phyloP scores from a whole-genome alignment of 1,140 invertebrate species.

The Trichoplusia ni region DNA sequence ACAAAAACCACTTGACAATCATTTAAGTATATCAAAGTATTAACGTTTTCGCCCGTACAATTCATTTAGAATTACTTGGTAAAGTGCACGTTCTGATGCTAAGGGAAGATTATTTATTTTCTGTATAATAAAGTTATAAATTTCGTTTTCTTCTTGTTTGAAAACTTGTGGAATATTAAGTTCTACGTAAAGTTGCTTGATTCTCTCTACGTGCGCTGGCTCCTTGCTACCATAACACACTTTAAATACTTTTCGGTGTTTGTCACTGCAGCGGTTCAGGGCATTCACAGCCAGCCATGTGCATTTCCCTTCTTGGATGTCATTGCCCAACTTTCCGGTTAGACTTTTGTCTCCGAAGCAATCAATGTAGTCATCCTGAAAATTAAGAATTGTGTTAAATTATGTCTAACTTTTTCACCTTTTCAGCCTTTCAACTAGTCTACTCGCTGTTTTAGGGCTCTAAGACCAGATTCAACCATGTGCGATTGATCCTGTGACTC shows the following conservation, averaged over 20 bases:
- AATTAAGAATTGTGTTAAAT: not conserved
- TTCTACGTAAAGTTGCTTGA: conserved; percentile 89
- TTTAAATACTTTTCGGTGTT: conserved; percentile 86
- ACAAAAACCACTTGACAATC: too few species aligned
- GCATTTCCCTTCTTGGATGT: conserved; percentile 94
- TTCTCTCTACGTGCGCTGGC: conserved; percentile 83
- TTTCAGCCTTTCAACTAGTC: too few species aligned
- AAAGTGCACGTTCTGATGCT: conserved; percentile 2
- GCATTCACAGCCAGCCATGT: conserved; percentile 93
- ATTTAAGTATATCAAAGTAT: too few species aligned
- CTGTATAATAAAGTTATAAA: conserved; percentile 25
- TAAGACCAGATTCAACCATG: too few species aligned
- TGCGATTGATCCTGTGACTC: too few species aligned
- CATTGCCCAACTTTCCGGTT: conserved; percentile 90
- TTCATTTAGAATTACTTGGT: conserved; percentile 6
- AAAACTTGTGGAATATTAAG: conserved; percentile 87
- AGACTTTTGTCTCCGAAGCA: conserved; percentile 88
- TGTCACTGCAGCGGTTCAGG: conserved; percentile 84
- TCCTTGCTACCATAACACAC: conserved; percentile 87
- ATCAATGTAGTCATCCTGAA: conserved; percentile 91
- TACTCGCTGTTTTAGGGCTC: too few species aligned
- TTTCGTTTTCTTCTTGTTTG: conserved; percentile 46
- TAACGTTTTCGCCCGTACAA: conserved; percentile 22
- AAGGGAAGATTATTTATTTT: conserved; percentile 26
- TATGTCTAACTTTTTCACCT: not conserved